Evolutionary conservation across 2,888 invertebrate species (phyloP).

Genomic region (Torymus texanus): DNA sequence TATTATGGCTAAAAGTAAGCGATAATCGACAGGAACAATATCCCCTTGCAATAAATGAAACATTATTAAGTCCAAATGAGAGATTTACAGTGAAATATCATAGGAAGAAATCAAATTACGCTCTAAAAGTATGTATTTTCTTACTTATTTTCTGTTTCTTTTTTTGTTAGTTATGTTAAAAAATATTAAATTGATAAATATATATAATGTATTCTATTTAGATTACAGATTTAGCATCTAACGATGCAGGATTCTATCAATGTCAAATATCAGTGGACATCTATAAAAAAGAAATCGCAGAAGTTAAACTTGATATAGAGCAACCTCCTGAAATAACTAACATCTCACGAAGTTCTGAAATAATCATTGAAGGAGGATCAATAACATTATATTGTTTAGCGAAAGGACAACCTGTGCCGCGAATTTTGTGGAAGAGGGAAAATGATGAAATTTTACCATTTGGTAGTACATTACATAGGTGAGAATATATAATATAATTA

Average conservation of each 20-base stretch:
- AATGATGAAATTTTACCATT: slow-evolving; percentile 13
- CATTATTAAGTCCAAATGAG: background rate
- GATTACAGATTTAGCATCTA: slow-evolving; percentile 9
- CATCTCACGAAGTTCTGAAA: background rate
- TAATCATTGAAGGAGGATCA: slow-evolving; percentile 14
- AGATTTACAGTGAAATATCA: slow-evolving; percentile 18
- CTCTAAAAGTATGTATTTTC: slow-evolving; percentile 15
- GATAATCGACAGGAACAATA: no score
- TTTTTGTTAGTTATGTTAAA: background rate
- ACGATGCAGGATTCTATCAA: slow-evolving; percentile 27
- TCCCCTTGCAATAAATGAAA: slow-evolving; percentile 1
- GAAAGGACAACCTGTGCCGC: slow-evolving; percentile 21
- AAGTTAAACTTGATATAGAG: slow-evolving; percentile 20
- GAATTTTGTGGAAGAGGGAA: slow-evolving; percentile 26
- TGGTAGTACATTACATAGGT: background rate
- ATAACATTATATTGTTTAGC: slow-evolving; percentile 20
- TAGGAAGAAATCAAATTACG: background rate
- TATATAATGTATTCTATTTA: background rate
- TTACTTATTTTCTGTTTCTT: background rate
- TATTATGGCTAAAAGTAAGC: slow-evolving; percentile 17
- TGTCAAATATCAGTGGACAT: slow-evolving; percentile 3
- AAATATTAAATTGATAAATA: background rate
- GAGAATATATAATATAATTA: no score
- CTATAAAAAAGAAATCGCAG: slow-evolving; percentile 8
- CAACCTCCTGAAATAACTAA: slow-evolving; percentile 22